phyloP scores from a whole-genome alignment of 2,113 vertebrate genomes.

The Lophius piscatorius region DNA sequence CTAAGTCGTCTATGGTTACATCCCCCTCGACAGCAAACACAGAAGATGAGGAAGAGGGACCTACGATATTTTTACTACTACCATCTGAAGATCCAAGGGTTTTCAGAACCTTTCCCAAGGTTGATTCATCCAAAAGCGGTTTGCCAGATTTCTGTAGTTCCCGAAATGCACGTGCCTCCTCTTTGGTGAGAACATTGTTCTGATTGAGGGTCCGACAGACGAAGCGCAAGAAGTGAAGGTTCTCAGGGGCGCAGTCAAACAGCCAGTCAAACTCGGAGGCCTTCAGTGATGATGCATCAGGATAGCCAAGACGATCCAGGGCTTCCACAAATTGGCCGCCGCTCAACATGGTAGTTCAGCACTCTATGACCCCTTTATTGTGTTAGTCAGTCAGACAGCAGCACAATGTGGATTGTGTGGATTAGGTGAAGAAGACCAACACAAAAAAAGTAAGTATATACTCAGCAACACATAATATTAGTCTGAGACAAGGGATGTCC shows the following conservation, averaged over 20 bases:
- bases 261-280: conserved; percentile 95
- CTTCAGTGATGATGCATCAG: conserved; percentile 79
- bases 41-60: conserved; percentile 9
- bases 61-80: conserved; percentile 25
- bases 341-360: conserved; percentile 69
- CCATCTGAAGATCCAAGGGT: conserved; percentile 70
- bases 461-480: no score
- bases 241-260: conserved; percentile 86
- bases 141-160: conserved; percentile 78
- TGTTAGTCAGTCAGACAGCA: conserved; percentile 16
- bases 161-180: conserved; percentile 82
- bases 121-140: conserved; percentile 83
- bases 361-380: background rate
- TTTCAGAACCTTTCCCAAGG: conserved; percentile 85
- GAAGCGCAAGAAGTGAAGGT: conserved; percentile 85
- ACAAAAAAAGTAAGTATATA: background rate
- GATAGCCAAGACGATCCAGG: conserved; percentile 85
- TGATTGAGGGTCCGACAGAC: conserved; percentile 85
- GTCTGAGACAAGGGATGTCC: no score
- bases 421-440: conserved; percentile 13
- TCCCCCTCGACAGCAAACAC: conserved; percentile 75
- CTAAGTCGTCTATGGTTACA: conserved; percentile 76
- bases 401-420: conserved; percentile 7
- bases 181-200: conserved; percentile 78
- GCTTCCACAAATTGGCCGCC: conserved; percentile 89